phyloP scores from a whole-genome alignment of 2,113 vertebrate species.

The Neotragus moschatus region DNA sequence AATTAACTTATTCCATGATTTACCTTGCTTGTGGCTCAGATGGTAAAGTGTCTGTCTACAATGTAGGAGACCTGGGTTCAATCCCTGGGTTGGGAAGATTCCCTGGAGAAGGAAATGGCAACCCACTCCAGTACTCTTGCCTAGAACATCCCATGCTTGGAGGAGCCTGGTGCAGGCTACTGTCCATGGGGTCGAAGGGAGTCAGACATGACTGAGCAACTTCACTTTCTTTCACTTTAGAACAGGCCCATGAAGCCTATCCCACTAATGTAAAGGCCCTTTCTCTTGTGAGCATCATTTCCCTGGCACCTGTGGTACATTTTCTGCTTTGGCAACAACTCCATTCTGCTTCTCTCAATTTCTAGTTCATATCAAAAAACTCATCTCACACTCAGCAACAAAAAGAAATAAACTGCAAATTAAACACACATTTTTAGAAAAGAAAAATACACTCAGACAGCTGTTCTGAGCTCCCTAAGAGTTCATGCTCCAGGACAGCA shows the following conservation, averaged over 20 bases:
- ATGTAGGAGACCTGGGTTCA: rapidly evolving
- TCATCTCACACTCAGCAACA: neutral
- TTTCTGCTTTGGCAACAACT: neutral
- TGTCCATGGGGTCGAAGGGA: too few species aligned
- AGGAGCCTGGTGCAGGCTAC: too few species aligned
- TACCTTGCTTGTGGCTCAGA: neutral
- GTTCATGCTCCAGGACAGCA: neutral
- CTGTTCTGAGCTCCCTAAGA: neutral
- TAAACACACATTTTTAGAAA: neutral
- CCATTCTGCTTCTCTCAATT: neutral
- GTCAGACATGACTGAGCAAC: too few species aligned
- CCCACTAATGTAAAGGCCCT: neutral
- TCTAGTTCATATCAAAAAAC: neutral
- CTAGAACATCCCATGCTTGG: too few species aligned
- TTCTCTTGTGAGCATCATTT: neutral
- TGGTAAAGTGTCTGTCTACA: too few species aligned
- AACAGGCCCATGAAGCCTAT: neutral
- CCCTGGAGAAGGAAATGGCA: too few species aligned
- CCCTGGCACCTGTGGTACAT: neutral
- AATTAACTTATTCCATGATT: neutral
- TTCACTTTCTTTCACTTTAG: neutral
- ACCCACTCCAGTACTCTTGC: too few species aligned
- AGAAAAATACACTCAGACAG: neutral
- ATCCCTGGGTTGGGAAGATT: too few species aligned
- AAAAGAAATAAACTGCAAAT: neutral